phyloP scores from a whole-genome alignment of 2,888 invertebrate genomes.

The Synergus umbraculus region DNA sequence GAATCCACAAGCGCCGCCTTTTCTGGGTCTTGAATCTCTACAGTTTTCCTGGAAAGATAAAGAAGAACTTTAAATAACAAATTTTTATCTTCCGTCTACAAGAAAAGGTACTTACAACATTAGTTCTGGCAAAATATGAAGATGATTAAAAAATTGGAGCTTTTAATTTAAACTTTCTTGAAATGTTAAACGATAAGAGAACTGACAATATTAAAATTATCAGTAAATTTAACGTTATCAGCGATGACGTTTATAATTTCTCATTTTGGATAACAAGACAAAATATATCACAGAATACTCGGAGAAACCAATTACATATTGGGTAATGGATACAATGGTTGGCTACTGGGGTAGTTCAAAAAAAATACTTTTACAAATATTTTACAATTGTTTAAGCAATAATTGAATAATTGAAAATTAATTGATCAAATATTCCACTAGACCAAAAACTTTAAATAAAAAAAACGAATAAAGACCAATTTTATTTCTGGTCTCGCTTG shows the following conservation, averaged over 20 bases:
- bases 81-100: not conserved
- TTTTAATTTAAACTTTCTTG: not conserved
- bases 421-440: too few species aligned
- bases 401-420: not conserved
- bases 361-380: too few species aligned
- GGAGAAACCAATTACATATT: too few species aligned
- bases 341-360: too few species aligned
- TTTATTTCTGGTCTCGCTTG: not conserved
- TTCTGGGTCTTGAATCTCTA: constrained; percentile 58
- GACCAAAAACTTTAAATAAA: too few species aligned
- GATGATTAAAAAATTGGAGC: not conserved
- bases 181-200: not conserved
- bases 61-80: not conserved
- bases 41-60: constrained; percentile 60
- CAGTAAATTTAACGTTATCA: too few species aligned
- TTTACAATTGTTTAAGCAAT: too few species aligned
- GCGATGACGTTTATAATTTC: too few species aligned
- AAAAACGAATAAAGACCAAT: not conserved
- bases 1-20: constrained; percentile 66
- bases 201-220: too few species aligned
- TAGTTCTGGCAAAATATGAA: not conserved
- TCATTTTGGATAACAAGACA: not conserved
- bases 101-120: not conserved
- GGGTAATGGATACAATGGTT: too few species aligned
- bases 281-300: not conserved